phyloP scores from a whole-genome alignment of 2,797 vertebrate species.

The Tolypeutes matacus region DNA sequence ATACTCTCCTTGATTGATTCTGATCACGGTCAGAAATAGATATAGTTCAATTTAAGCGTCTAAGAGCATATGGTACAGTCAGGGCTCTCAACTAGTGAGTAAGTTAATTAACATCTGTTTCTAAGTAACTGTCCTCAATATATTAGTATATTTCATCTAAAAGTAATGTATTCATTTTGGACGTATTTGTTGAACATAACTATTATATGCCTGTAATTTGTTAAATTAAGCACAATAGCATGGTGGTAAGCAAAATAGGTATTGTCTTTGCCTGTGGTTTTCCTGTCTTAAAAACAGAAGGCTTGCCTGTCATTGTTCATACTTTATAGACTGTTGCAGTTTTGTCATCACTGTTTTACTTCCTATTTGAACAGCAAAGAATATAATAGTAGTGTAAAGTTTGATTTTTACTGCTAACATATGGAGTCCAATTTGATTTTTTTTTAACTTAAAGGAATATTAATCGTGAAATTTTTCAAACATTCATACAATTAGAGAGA shows the following conservation, averaged over 20 bases:
- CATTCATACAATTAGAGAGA: not conserved
- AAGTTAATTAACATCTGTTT: slow-evolving; percentile 17
- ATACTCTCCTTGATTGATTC: not conserved
- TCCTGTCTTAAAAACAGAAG: not conserved
- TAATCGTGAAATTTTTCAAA: slow-evolving; percentile 17
- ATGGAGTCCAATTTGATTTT: not conserved
- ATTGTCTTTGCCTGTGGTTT: not conserved
- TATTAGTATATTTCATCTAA: slow-evolving; percentile 44
- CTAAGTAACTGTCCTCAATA: slow-evolving; percentile 12
- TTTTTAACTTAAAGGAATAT: slow-evolving; percentile 23
- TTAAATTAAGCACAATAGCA: slow-evolving; percentile 42
- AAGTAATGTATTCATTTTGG: not conserved
- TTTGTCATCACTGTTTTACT: not conserved
- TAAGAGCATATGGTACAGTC: not conserved
- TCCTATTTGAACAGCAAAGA: slow-evolving; percentile 34
- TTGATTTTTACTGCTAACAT: slow-evolving; percentile 10
- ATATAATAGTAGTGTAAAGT: not conserved
- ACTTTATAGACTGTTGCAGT: not conserved
- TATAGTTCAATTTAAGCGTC: not conserved
- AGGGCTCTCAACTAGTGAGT: not conserved
- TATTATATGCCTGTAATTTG: not conserved
- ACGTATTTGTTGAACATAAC: not conserved
- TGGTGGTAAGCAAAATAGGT: not conserved
- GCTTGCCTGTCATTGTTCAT: not conserved
- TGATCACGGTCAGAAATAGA: not conserved